Evolutionary conservation across 2,888 invertebrate genomes (phyloP), one percentile per base, ranked within the genome.

Genomic region (Salticus scenicus): DNA sequence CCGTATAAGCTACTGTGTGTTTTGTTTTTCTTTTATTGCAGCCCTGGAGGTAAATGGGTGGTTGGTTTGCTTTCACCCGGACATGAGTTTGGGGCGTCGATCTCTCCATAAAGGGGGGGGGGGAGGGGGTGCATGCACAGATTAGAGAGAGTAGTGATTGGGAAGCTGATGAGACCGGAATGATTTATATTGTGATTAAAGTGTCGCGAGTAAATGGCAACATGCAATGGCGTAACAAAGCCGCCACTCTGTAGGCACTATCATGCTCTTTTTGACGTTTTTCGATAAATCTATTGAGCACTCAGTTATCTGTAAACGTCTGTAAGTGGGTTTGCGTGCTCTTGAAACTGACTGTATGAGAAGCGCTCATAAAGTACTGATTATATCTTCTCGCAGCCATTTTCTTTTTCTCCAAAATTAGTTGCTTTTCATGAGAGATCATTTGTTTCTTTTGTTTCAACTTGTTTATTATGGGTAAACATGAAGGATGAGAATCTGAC

Each of bases 31-130:
- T 24, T 24, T 20, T 24, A 4, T 57, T 24, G 4, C 1, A 57
- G 24, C 57, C 57, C 24, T 24, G 24, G 17, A 17, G 57, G 57
- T 24, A 57, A 47, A 17, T 57, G 31, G 67, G 69, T 42, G 70
- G 42, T 42, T 47, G 27, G 27, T 67, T 67, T 2, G 63, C 70
- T 70, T 78, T 78, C 70, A 78, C 78, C 78, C 78, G 78, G 78
- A 78, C 78, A 51, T 57, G 33, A 28, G 47, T 27, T 17, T 57
- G 30, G 71, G 57, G 71, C 78, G 71, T 71, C 71, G 78, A 71
- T 71, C 78, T 71, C 71, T 71, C 37, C 37, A 47, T 27, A 27
- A 42, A 51, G 51, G 27, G 24, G 24, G 33, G 10, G 27, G 66
- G 4, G 51, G 42, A 57, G 24, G 57, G 24, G 57, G 57, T n/a